These are phyloP conservation scores for Andrena haemorrhoa DNA, from an alignment of 2,888 invertebrate species.

Conservation along the genomic window DNA sequence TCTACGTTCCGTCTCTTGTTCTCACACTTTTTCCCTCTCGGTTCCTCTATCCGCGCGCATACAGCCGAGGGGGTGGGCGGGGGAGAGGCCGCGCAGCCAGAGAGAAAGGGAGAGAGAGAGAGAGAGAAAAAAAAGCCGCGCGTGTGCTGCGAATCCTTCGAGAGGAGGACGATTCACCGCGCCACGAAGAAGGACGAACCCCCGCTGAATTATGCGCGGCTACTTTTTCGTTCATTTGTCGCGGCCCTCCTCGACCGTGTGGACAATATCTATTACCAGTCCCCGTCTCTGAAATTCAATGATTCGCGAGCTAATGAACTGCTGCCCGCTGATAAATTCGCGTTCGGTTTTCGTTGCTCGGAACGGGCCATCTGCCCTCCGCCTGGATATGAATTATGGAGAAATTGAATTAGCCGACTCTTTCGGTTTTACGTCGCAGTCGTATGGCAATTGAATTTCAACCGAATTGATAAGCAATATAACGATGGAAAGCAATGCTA, in stretches of 20 bases:
- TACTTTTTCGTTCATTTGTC: slow-evolving; percentile 67
- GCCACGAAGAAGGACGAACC: slow-evolving; percentile 45
- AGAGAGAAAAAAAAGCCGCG: slow-evolving; percentile 51
- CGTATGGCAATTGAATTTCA: no score
- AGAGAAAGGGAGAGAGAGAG: background rate
- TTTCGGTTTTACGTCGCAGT: background rate
- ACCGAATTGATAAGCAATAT: no score
- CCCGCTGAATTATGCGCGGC: slow-evolving; percentile 67
- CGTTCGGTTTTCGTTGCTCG: slow-evolving; percentile 24
- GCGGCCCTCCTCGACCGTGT: slow-evolving; percentile 48
- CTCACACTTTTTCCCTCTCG: slow-evolving; percentile 4
- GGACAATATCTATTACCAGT: slow-evolving; percentile 54
- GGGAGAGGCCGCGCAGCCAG: no score
- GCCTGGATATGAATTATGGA: slow-evolving; percentile 32
- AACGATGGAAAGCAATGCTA: no score
- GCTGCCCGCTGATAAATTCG: slow-evolving; percentile 45
- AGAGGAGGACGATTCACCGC: slow-evolving; percentile 41
- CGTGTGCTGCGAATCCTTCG: slow-evolving; percentile 55
- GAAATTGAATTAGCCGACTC: slow-evolving; percentile 20
- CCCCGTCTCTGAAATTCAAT: slow-evolving; percentile 57
- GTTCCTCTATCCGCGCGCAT: background rate
- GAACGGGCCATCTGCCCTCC: slow-evolving; percentile 26
- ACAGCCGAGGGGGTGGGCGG: background rate
- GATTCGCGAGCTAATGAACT: slow-evolving; percentile 57
- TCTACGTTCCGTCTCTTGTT: slow-evolving; percentile 52